Evolutionary conservation across 2,888 invertebrate genomes (phyloP).

Genomic region (Cephus spinipes): DNA sequence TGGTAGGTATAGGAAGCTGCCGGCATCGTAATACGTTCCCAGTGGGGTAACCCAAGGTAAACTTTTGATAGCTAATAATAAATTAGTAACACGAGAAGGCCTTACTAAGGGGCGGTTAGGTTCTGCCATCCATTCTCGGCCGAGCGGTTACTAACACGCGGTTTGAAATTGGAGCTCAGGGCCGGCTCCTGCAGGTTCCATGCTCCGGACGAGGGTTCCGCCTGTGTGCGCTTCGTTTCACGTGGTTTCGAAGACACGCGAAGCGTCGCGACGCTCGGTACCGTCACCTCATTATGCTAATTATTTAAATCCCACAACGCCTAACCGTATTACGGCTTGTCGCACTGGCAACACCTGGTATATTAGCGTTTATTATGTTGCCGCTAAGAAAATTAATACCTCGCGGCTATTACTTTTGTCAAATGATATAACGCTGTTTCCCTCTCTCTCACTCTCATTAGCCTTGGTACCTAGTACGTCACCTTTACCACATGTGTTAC

Average conservation of each 20-base stretch:
- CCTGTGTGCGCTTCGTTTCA: conserved; percentile 12
- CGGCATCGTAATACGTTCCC: conserved; percentile 5
- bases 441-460: not conserved
- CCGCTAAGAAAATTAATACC: conserved; percentile 5
- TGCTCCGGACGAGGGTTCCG: conserved; percentile 20
- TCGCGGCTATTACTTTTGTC: not conserved
- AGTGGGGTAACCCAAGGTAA: conserved; percentile 42
- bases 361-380: conserved; percentile 6
- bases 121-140: conserved; percentile 44
- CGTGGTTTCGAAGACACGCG: conserved; percentile 13
- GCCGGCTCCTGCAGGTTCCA: conserved; percentile 3
- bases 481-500: not conserved
- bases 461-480: not conserved
- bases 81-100: conserved; percentile 63
- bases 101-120: conserved; percentile 50
- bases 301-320: conserved; percentile 55
- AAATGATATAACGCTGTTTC: not conserved
- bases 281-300: conserved; percentile 62
- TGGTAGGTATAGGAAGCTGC: not conserved
- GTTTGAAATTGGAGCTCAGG: conserved; percentile 58
- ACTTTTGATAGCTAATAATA: conserved; percentile 59
- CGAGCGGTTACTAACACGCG: conserved; percentile 30
- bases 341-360: not conserved
- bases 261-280: conserved; percentile 19
- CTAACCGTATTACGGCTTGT: not conserved